Percentiles rank a stretch among this genome's conserved stretches.
Evolutionary conservation across 2,113 vertebrate genomes (phyloP).

Genomic region (Atlantisia rogersi): DNA sequence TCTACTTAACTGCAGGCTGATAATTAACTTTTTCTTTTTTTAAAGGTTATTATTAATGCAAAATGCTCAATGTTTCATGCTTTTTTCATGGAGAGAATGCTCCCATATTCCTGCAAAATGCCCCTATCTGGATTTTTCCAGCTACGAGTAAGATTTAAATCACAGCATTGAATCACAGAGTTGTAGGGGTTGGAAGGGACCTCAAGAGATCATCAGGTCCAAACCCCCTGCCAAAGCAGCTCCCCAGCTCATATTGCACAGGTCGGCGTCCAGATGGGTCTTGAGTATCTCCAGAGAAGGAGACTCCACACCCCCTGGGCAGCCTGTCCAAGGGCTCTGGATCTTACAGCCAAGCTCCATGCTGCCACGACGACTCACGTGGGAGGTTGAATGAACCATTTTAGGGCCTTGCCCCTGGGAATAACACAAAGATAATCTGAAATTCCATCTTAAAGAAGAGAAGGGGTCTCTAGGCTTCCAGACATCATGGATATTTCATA

Average conservation of each 20-base stretch:
- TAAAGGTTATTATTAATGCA: neutral
- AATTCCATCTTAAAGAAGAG: neutral
- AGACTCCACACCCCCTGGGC: no score
- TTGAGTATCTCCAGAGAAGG: no score
- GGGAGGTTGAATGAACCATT: neutral
- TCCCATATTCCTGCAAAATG: neutral
- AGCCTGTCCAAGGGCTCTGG: no score
- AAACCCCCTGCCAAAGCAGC: no score
- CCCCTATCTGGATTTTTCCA: neutral
- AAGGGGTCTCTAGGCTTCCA: neutral
- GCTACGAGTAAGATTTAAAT: neutral
- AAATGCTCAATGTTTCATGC: neutral
- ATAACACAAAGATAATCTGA: neutral
- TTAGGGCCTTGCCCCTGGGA: neutral
- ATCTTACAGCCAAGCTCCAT: rapidly evolving
- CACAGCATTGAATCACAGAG: no score
- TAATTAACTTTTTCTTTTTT: neutral
- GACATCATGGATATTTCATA: rapidly evolving
- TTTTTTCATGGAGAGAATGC: rapidly evolving
- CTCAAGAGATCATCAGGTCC: no score
- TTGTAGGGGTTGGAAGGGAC: no score
- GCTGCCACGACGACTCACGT: neutral
- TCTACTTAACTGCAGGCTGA: neutral
- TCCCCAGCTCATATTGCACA: no score
- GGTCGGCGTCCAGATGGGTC: no score